Conservation (phyloP, 2,797 vertebrate species). For the Microcaecilia unicolor region DNA sequence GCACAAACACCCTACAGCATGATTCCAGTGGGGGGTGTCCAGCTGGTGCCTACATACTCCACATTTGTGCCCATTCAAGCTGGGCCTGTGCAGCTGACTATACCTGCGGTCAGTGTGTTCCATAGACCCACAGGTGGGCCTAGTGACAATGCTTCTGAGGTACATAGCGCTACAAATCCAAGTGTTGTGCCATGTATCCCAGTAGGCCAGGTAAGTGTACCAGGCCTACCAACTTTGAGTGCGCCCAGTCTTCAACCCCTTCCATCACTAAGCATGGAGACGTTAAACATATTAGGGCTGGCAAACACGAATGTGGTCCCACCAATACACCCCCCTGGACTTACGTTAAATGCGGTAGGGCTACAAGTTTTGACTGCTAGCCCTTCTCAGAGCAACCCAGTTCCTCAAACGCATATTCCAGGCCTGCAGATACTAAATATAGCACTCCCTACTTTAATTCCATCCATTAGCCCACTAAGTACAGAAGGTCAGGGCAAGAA, state of each 20-base stretch:
- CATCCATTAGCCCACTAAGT: slow-evolving; percentile 64
- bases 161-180: slow-evolving; percentile 20
- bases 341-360: slow-evolving; percentile 81
- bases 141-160: slow-evolving; percentile 24
- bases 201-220: slow-evolving; percentile 67
- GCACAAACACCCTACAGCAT: slow-evolving; percentile 73
- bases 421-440: slow-evolving; percentile 90
- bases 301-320: slow-evolving; percentile 60
- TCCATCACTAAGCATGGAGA: slow-evolving; percentile 63
- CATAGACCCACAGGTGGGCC: slow-evolving; percentile 68
- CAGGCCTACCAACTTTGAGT: slow-evolving; percentile 55
- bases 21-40: slow-evolving; percentile 86
- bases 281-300: slow-evolving; percentile 78
- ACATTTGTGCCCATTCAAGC: slow-evolving; percentile 90
- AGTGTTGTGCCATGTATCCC: slow-evolving; percentile 79
- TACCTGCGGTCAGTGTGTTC: slow-evolving; percentile 83
- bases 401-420: slow-evolving; percentile 65
- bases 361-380: slow-evolving; percentile 79
- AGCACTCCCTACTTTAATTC: slow-evolving; percentile 78
- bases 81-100: slow-evolving; percentile 81
- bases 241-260: slow-evolving; percentile 58
- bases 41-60: slow-evolving; percentile 85
- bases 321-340: slow-evolving; percentile 65
- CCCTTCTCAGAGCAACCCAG: slow-evolving; percentile 58
- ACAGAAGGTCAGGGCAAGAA: slow-evolving; percentile 33